These are phyloP conservation scores for Hybognathus amarus DNA, from an alignment of 2,797 vertebrate genomes.

Conservation along the genomic window DNA sequence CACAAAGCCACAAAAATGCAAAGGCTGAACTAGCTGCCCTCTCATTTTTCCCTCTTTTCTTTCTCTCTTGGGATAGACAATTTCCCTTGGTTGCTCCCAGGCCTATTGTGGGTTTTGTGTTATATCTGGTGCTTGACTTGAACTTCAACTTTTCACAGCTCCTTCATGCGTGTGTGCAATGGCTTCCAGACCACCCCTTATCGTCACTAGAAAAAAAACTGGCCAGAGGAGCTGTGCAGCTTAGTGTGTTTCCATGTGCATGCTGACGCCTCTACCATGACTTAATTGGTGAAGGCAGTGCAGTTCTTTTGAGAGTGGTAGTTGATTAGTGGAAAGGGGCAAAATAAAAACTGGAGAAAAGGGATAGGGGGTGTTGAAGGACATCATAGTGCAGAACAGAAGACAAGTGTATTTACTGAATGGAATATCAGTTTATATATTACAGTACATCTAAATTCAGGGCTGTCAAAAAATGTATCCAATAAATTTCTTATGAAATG, in stretches of 20 bases:
- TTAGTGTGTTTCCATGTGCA: not conserved
- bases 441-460: not conserved
- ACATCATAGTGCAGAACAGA: not conserved
- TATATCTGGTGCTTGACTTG: slow-evolving; percentile 14
- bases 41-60: not conserved
- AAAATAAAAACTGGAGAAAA: not conserved
- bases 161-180: not conserved
- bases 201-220: slow-evolving; percentile 12
- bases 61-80: slow-evolving; percentile 24
- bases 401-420: not conserved
- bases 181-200: slow-evolving; percentile 8
- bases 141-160: slow-evolving; percentile 24
- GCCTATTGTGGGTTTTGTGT: slow-evolving; percentile 20
- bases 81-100: slow-evolving; percentile 59
- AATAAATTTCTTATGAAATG: not conserved
- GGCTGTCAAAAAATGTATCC: not conserved
- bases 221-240: not conserved
- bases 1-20: slow-evolving; percentile 29
- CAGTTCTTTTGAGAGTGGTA: not conserved
- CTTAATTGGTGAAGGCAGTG: not conserved
- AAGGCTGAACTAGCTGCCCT: slow-evolving; percentile 2
- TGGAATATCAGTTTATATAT: not conserved
- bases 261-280: not conserved
- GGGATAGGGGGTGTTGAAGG: not conserved
- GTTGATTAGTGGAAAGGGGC: not conserved